Evolutionary conservation across 37 sponge, comb jelly and placozoan genomes (phyloP), one percentile per base, ranked within the genome.

Genomic region (Cladorhizidae sp.): DNA sequence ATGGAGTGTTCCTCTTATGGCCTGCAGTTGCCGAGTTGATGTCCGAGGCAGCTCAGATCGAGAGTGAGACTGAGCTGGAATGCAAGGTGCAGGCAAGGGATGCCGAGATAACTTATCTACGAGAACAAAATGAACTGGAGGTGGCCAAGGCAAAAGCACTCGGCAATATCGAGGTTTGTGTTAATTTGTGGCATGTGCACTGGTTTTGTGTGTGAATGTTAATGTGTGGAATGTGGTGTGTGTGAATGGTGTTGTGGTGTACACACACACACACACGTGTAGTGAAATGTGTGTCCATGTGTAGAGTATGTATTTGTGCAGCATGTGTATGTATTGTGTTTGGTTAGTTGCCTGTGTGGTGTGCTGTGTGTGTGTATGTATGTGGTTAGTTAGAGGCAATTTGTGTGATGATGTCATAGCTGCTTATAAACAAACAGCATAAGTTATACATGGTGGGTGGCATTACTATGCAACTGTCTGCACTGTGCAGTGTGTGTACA

Each of bases 31-130:
- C 91, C 39, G 76, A 95, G 82, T 54, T 95, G 76, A 89, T 82
- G 57, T 90, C 96, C 28, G 85, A 95, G 40, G 96, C 96, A 37
- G 83, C 76, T 20, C 71, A 78, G 17, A 87, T 95, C 77, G 96
- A 95, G 64, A 57, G 74, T 41, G 79, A 83, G 35, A 40, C 87
- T 23, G 88, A 89, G n/a, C 75, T 95, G 72, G 88, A 83, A n/a
- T 80, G 88, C 40, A 86, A 89, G 83, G 65, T 26, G 45, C 78
- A 84, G 43, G 84, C 83, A 17, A 57, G 79, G 56, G 83, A 70
- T 38, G 94, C 82, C 3, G 97, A 96, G 86, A 57, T 96, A 0
- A 55, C 81, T 22, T 96, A 83, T 74, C 73, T 91, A 3, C 64
- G 86, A 26, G 76, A 90, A 51, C 79, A 80, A 69, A 93, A 93